phyloP scores from a whole-genome alignment of 2,113 vertebrate genomes.

The Vidua chalybeata region DNA sequence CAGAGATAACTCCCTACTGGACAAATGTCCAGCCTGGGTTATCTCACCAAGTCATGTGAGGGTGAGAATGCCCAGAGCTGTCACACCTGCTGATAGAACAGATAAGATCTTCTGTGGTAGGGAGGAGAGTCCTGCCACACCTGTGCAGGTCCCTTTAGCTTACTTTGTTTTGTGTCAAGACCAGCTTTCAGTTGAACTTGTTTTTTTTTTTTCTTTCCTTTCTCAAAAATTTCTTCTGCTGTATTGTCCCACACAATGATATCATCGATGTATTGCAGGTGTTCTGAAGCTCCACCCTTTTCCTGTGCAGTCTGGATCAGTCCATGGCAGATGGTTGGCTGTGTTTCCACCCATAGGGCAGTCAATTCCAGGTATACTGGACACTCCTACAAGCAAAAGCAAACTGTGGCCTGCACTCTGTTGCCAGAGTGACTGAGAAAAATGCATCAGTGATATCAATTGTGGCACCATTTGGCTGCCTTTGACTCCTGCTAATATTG shows the following conservation, averaged over 20 bases:
- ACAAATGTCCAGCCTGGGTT: neutral
- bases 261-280: rapidly evolving
- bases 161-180: neutral
- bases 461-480: neutral
- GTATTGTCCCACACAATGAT: neutral
- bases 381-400: neutral
- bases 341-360: neutral
- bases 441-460: neutral
- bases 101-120: neutral
- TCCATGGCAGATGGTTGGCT: neutral
- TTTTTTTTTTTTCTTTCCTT: neutral
- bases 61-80: neutral
- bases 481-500: neutral
- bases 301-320: neutral
- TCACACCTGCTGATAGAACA: neutral
- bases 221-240: neutral
- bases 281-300: neutral
- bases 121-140: neutral
- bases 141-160: neutral
- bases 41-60: neutral
- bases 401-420: neutral
- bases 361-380: neutral
- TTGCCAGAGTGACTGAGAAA: too few species aligned
- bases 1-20: neutral
- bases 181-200: neutral